phyloP scores from a whole-genome alignment of 2,888 invertebrate genomes.

The Falcaria lacertinaria region DNA sequence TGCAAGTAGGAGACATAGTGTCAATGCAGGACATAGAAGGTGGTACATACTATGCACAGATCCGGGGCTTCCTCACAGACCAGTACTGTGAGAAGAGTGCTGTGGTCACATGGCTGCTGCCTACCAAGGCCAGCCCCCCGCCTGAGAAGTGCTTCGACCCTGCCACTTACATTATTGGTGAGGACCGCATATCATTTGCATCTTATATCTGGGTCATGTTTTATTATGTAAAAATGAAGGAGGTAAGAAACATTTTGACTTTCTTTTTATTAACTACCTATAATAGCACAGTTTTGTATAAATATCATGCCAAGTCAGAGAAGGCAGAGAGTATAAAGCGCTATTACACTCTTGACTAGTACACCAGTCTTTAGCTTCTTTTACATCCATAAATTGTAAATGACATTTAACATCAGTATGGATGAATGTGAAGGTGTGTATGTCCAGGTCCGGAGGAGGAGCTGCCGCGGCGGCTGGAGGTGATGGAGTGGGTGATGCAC shows the following conservation, averaged over 20 bases:
- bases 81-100: slow-evolving; percentile 97
- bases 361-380: no score
- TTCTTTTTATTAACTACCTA: no score
- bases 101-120: slow-evolving; percentile 93
- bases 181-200: background rate
- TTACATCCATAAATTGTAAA: no score
- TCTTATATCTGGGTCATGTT: no score
- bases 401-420: background rate
- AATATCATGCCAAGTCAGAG: no score
- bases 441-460: slow-evolving; percentile 93
- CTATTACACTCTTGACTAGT: no score
- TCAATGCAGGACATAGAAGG: slow-evolving; percentile 88
- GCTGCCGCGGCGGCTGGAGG: slow-evolving; percentile 89
- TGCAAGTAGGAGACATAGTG: slow-evolving; percentile 95
- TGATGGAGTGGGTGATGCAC: slow-evolving; percentile 95
- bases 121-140: slow-evolving; percentile 89
- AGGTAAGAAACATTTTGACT: no score
- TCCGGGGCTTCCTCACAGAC: slow-evolving; percentile 92
- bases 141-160: slow-evolving; percentile 91
- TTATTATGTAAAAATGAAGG: no score
- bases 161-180: slow-evolving; percentile 92
- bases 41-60: slow-evolving; percentile 92
- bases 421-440: slow-evolving; percentile 5
- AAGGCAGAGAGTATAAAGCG: no score
- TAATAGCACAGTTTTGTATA: no score